Evolutionary conservation across 1,140 invertebrate genomes (phyloP), one percentile per base, ranked within the genome.

Genomic region (Atta colombica): DNA sequence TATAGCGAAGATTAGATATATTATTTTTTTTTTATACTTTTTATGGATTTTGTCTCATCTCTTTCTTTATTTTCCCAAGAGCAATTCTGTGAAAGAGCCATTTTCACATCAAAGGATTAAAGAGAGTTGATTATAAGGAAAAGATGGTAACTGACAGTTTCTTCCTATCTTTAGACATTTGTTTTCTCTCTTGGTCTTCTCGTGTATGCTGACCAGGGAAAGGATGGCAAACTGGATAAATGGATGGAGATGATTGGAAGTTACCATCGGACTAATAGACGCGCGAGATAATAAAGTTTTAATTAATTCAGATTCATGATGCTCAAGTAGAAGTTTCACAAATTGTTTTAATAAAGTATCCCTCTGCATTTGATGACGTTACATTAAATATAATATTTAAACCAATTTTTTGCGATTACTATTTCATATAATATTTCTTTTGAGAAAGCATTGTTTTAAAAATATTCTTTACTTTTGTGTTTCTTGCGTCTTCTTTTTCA

Each of bases 151-250:
- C 77, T 71, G 66, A 80, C 87, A 80, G 86, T 86, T 91, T 89
- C 82, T 91, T 82, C 87, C 80, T 74, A 87, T 86, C 69, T 84
- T 89, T 89, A 89, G 77, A 89, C 89, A 92, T 92, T 89, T 87
- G 89, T 92, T 93, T 77, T 90, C 86, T 74, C 71, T 81, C 60
- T 87, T 82, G 66, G 55, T 77, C 77, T 86, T 77, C 88, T 90
- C 90, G 87, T 89, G 88, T 89, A 87, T 89, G 87, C 87, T 88
- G 92, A 92, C 91, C 90, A 92, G 88, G 91, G 89, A 93, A 92
- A 88, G 91, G 89, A 89, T 89, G 61, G 82, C 45, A 85, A 77
- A 85, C 45, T 55, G 68, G 86, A 86, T 85, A 87, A 87, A 65
- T 86, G 84, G 86, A 90, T 87, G 86, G 60, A 91, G 88, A 92